These are phyloP conservation scores for Mythimna albipuncta DNA, from an alignment of 2,888 invertebrate species.

Conservation along the genomic window DNA sequence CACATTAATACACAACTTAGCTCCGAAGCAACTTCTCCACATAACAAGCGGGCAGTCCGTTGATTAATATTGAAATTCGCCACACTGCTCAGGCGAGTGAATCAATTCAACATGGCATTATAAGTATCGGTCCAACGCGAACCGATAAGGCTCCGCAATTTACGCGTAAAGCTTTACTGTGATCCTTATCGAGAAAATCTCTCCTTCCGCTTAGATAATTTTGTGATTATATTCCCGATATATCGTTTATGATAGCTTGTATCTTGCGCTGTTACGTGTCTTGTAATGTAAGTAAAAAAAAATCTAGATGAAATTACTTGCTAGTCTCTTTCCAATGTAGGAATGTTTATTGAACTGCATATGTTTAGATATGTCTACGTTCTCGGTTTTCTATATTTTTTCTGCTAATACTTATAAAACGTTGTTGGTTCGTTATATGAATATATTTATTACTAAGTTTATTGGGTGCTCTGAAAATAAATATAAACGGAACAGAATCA, in stretches of 20 bases:
- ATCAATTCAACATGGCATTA: slow-evolving; percentile 70
- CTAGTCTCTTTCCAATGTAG: not conserved
- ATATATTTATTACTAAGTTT: not conserved
- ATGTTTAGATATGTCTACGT: no score
- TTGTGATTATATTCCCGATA: slow-evolving; percentile 40
- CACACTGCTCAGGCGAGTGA: slow-evolving; percentile 50
- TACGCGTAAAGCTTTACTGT: slow-evolving; percentile 38
- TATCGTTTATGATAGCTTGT: slow-evolving; percentile 34
- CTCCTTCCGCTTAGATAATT: slow-evolving; percentile 56
- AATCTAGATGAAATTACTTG: not conserved
- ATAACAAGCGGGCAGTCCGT: slow-evolving; percentile 7
- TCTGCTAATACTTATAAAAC: not conserved
- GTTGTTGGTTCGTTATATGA: no score
- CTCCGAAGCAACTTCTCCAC: slow-evolving; percentile 6
- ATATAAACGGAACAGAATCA: slow-evolving; percentile 23
- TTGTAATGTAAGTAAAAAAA: not conserved
- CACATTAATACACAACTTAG: slow-evolving; percentile 12
- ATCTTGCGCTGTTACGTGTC: slow-evolving; percentile 12
- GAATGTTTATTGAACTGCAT: not conserved
- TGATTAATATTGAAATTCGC: slow-evolving; percentile 55
- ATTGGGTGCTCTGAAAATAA: not conserved
- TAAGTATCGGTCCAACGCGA: slow-evolving; percentile 39
- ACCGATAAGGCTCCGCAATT: slow-evolving; percentile 56
- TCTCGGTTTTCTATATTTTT: not conserved
- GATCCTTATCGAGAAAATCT: slow-evolving; percentile 56